phyloP scores from a whole-genome alignment of 2,797 vertebrate genomes.

The Sarcoramphus papa region DNA sequence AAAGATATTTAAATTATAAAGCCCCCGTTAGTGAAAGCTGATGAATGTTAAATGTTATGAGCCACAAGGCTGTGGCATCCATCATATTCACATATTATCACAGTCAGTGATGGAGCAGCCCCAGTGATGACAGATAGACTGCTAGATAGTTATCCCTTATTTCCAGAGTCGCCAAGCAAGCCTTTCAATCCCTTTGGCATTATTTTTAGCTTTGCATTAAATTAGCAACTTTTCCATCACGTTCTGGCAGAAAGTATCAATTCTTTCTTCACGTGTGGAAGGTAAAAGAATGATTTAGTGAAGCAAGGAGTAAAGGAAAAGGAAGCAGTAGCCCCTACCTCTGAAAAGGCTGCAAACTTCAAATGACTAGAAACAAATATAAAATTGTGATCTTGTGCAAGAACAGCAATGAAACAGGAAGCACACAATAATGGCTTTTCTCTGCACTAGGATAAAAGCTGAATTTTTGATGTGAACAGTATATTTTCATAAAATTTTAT shows the following conservation, averaged over 20 bases:
- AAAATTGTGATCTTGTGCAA: slow-evolving; percentile 73
- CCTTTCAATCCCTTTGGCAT: slow-evolving; percentile 66
- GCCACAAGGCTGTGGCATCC: slow-evolving; percentile 79
- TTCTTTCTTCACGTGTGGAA: slow-evolving; percentile 62
- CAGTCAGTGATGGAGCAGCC: slow-evolving; percentile 89
- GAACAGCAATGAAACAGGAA: slow-evolving; percentile 76
- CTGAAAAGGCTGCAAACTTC: slow-evolving; percentile 56
- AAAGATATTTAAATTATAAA: slow-evolving; percentile 93
- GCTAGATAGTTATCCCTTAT: slow-evolving; percentile 86
- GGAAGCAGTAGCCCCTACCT: slow-evolving; percentile 26
- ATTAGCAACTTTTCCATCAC: slow-evolving; percentile 82
- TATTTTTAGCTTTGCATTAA: slow-evolving; percentile 83
- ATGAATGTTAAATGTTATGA: slow-evolving; percentile 82
- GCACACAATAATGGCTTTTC: slow-evolving; percentile 79
- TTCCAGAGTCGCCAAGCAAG: slow-evolving; percentile 73
- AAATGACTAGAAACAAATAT: slow-evolving; percentile 71
- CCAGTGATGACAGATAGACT: slow-evolving; percentile 91
- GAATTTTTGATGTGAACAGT: slow-evolving; percentile 83
- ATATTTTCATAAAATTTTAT: slow-evolving; percentile 98
- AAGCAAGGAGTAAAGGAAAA: slow-evolving; percentile 16
- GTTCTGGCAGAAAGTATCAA: slow-evolving; percentile 81
- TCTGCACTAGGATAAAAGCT: slow-evolving; percentile 81
- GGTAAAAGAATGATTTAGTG: slow-evolving; percentile 48
- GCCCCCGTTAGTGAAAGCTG: slow-evolving; percentile 78
- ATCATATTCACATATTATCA: slow-evolving; percentile 89